These are phyloP conservation scores for Hylomyscus alleni DNA, from an alignment of 2,797 vertebrate species.

Conservation along the genomic window DNA sequence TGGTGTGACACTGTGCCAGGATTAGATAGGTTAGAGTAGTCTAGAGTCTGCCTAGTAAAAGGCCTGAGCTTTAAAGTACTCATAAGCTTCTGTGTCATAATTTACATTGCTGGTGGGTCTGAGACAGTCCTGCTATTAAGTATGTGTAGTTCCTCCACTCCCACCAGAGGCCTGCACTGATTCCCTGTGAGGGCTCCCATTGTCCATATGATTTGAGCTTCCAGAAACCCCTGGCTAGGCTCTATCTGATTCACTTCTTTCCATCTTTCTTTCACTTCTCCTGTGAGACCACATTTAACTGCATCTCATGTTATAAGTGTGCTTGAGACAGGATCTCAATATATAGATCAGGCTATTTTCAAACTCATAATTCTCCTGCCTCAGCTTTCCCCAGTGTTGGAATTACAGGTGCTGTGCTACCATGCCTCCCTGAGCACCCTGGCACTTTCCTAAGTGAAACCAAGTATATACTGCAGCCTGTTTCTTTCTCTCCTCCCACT, in stretches of 20 bases:
- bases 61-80: no score
- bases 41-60: no score
- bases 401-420: not conserved
- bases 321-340: not conserved
- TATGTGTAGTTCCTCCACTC: not conserved
- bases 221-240: not conserved
- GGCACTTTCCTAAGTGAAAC: constrained; percentile 5
- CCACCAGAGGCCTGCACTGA: not conserved
- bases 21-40: no score
- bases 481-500: not conserved
- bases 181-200: not conserved
- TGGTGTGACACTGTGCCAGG: no score
- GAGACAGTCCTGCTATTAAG: no score
- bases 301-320: not conserved
- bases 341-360: not conserved
- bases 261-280: not conserved
- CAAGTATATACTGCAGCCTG: not conserved
- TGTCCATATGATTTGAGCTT: not conserved
- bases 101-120: no score
- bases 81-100: no score
- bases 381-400: not conserved
- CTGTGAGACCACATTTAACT: not conserved
- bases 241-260: not conserved
- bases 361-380: not conserved
- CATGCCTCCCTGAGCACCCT: not conserved